phyloP scores from a whole-genome alignment of 2,888 invertebrate species.

The Rhamnusium bicolor region DNA sequence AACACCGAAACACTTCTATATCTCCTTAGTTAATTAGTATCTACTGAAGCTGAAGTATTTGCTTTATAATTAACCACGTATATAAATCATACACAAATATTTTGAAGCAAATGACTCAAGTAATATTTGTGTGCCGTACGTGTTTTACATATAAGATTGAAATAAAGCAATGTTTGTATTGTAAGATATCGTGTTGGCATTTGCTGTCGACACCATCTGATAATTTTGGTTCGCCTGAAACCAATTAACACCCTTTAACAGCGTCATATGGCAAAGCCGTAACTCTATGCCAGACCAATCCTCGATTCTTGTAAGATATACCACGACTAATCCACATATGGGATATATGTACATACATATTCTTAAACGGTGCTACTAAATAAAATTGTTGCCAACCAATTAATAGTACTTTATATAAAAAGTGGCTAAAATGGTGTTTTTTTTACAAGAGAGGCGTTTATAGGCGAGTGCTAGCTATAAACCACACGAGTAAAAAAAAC shows the following conservation, averaged over 20 bases:
- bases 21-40: slow-evolving; percentile 6
- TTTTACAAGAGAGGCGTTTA: too few relatives aligned
- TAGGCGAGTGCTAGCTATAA: too few relatives aligned
- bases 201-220: slow-evolving; percentile 46
- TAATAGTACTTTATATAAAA: too few relatives aligned
- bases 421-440: too few relatives aligned
- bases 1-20: background rate
- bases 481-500: too few relatives aligned
- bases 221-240: slow-evolving; percentile 47
- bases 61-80: slow-evolving; percentile 7
- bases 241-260: slow-evolving; percentile 49
- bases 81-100: slow-evolving; percentile 8
- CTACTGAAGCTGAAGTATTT: background rate
- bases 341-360: background rate
- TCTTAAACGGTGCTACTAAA: too few relatives aligned
- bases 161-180: slow-evolving; percentile 2
- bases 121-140: background rate
- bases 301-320: background rate
- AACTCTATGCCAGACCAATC: slow-evolving; percentile 35
- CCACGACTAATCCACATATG: background rate
- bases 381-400: too few relatives aligned
- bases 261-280: slow-evolving; percentile 39
- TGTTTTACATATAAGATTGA: background rate
- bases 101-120: background rate
- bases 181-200: slow-evolving; percentile 36